These are phyloP conservation scores for Drosophila nr. perissopoda DNA, from an alignment of 2,888 invertebrate species.

Conservation along the genomic window DNA sequence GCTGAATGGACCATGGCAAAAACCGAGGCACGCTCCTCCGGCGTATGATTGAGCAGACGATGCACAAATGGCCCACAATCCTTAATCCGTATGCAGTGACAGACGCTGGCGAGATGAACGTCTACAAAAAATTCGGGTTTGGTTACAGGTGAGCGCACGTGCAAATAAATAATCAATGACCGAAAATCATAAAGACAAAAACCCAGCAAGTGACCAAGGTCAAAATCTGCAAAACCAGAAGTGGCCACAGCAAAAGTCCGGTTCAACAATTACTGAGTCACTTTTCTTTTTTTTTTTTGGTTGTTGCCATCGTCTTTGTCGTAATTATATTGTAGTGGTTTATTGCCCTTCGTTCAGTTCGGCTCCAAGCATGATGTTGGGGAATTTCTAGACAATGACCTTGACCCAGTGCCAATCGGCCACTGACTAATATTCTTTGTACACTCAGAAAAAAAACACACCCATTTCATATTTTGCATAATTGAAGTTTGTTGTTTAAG, in stretches of 20 bases:
- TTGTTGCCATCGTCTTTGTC: constrained; percentile 32
- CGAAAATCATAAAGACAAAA: neutral
- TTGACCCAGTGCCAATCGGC: constrained; percentile 59
- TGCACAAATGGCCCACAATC: constrained; percentile 74
- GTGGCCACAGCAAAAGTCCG: constrained; percentile 52
- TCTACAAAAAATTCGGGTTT: constrained; percentile 36
- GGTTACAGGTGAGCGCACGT: constrained; percentile 22
- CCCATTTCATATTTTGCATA: neutral
- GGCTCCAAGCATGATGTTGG: constrained; percentile 56
- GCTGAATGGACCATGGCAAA: constrained; percentile 68
- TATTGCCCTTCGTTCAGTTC: constrained; percentile 73
- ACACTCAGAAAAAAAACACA: constrained; percentile 1
- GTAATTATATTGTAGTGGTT: constrained; percentile 54
- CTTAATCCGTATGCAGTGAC: constrained; percentile 79
- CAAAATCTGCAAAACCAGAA: constrained; percentile 68
- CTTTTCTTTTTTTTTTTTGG: constrained; percentile 40
- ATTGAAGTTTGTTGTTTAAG: constrained; percentile 59
- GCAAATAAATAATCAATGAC: constrained; percentile 14
- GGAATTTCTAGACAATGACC: constrained; percentile 74
- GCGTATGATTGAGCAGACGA: constrained; percentile 61
- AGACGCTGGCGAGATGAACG: constrained; percentile 40
- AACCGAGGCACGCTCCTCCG: constrained; percentile 61
- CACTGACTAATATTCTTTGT: constrained; percentile 49
- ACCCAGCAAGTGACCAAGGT: constrained; percentile 45
- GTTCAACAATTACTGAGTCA: constrained; percentile 74